A percentile compares a stretch with the other conserved stretches of the same genome.
These are phyloP conservation scores for Eupithecia centaureata DNA, from an alignment of 2,888 invertebrate genomes.

Conservation along the genomic window DNA sequence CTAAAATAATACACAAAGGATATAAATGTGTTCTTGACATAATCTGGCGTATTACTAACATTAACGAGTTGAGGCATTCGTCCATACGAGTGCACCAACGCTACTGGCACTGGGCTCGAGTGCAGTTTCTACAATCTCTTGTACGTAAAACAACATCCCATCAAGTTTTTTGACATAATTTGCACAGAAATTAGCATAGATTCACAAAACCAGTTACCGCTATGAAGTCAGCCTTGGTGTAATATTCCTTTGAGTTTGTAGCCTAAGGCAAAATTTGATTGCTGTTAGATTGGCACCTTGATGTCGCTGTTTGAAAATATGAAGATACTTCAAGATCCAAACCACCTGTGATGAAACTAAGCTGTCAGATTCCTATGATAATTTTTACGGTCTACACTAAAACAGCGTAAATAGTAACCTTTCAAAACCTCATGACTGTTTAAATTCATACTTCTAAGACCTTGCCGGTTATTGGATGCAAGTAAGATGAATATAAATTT, in stretches of 20 bases:
- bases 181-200: slow-evolving; percentile 44
- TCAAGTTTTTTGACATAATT: slow-evolving; percentile 31
- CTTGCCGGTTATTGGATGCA: not conserved
- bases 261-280: slow-evolving; percentile 41
- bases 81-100: not conserved
- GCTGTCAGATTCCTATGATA: slow-evolving; percentile 24
- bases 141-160: slow-evolving; percentile 1
- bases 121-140: slow-evolving; percentile 6
- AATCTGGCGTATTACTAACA: too few species aligned
- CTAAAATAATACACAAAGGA: too few species aligned
- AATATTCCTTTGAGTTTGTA: slow-evolving; percentile 43
- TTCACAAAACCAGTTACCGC: slow-evolving; percentile 45
- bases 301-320: slow-evolving; percentile 42
- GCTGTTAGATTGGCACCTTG: slow-evolving; percentile 37
- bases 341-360: slow-evolving; percentile 27
- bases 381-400: slow-evolving; percentile 16
- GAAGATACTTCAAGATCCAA: slow-evolving; percentile 29
- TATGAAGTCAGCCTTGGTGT: slow-evolving; percentile 45
- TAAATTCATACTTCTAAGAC: slow-evolving; percentile 8
- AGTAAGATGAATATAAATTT: not conserved
- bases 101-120: not conserved
- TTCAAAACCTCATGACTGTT: not conserved
- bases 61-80: too few species aligned
- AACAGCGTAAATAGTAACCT: slow-evolving; percentile 4
- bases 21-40: too few species aligned